Percentiles rank a stretch among this genome's conserved stretches.
Evolutionary conservation across 64 coral and sea anemone genomes (phyloP).

Genomic region (Porites lutea): DNA sequence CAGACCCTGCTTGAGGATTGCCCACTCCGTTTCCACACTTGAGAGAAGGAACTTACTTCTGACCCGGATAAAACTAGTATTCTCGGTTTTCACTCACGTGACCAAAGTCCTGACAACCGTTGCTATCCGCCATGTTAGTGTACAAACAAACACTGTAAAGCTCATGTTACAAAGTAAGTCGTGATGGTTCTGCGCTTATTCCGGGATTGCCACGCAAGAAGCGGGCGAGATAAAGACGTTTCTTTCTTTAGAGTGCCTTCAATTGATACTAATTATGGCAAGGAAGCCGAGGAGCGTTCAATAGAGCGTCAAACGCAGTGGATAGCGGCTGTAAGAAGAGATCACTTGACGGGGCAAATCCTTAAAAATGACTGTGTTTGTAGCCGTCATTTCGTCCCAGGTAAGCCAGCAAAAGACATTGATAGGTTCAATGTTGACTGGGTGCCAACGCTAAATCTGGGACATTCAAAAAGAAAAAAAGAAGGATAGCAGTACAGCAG

Average conservation of each 20-base stretch:
- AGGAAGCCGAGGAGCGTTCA: constrained; percentile 47
- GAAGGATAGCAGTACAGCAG: not conserved
- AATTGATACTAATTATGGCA: constrained; percentile 33
- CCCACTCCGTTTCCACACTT: too few species aligned
- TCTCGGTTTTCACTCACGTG: constrained; percentile 68
- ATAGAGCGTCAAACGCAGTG: constrained; percentile 32
- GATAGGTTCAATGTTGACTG: constrained; percentile 37
- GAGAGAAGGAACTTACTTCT: too few species aligned
- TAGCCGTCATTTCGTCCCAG: constrained; percentile 41
- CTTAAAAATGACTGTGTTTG: constrained; percentile 24
- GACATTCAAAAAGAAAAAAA: constrained; percentile 14
- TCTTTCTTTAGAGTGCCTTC: constrained; percentile 58
- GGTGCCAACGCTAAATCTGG: constrained; percentile 15
- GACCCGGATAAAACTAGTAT: too few species aligned
- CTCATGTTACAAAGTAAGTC: not conserved
- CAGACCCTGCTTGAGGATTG: too few species aligned
- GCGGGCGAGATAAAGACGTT: constrained; percentile 37
- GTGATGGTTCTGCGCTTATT: constrained; percentile 54
- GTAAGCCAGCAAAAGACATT: not conserved
- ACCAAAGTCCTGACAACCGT: constrained; percentile 59
- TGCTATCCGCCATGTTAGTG: constrained; percentile 65
- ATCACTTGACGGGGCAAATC: constrained; percentile 52
- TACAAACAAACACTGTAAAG: constrained; percentile 17
- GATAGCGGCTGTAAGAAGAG: constrained; percentile 60
- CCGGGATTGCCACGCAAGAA: constrained; percentile 42